Percentiles rank a stretch among this genome's conserved stretches.
Conservation (phyloP, 1,140 invertebrate genomes). For the Drosophila rufa region DNA sequence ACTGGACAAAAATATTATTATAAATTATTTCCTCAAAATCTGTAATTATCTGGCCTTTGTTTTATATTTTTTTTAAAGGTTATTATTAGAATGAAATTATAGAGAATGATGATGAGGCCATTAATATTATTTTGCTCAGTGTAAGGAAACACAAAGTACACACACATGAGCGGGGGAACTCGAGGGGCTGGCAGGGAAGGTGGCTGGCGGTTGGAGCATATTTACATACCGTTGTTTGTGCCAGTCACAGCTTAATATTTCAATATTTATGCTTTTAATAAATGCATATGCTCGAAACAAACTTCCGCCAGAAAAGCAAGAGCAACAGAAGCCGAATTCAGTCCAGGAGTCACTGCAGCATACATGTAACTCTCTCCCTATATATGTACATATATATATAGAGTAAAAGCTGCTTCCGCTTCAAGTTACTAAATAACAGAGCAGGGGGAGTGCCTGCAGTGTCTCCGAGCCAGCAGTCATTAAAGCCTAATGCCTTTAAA, state of each 20-base stretch:
- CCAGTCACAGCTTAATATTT: constrained; percentile 82
- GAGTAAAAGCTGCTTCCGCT: constrained; percentile 25
- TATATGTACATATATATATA: neutral
- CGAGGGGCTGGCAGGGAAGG: neutral
- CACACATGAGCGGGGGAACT: neutral
- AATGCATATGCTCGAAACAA: constrained; percentile 79
- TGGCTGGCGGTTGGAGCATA: constrained; percentile 15
- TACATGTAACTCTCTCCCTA: neutral
- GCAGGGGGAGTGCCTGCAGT: too few relatives aligned
- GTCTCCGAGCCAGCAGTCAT: constrained; percentile 8
- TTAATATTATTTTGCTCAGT: neutral
- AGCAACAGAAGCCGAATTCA: constrained; percentile 25
- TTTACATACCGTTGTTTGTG: constrained; percentile 72
- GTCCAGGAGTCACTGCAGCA: neutral
- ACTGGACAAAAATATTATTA: neutral
- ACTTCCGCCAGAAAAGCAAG: constrained; percentile 63
- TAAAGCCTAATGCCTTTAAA: constrained; percentile 30
- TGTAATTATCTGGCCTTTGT: too few relatives aligned
- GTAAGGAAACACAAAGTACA: constrained; percentile 14
- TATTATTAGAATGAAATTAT: neutral
- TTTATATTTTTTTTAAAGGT: neutral
- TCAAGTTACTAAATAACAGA: constrained; percentile 8
- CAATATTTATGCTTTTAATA: constrained; percentile 84
- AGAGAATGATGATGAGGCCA: too few relatives aligned
- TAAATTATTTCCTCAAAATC: too few relatives aligned